Conservation (phyloP, 2,888 invertebrate genomes). For the Yponomeuta sedellus region DNA sequence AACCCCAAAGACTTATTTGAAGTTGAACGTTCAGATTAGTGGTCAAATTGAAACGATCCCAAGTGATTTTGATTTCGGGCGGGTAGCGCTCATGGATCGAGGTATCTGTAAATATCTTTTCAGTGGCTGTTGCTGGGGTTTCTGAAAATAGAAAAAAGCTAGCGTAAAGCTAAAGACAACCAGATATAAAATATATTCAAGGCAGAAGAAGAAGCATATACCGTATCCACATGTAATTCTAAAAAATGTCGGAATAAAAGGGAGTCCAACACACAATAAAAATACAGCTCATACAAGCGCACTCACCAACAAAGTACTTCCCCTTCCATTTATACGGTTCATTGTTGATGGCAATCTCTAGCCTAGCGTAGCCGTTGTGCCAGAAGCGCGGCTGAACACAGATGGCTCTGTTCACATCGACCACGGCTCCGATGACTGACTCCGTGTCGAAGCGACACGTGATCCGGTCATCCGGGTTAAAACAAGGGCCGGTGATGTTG, state of each 20-base stretch:
- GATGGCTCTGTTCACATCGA: slow-evolving; percentile 88
- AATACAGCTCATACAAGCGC: not conserved
- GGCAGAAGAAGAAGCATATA: too few species aligned
- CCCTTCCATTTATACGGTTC: slow-evolving; percentile 93
- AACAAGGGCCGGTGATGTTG: slow-evolving; percentile 97
- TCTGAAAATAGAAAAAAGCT: slow-evolving; percentile 66
- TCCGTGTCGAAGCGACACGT: slow-evolving; percentile 90
- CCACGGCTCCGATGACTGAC: slow-evolving; percentile 84
- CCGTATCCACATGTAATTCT: too few species aligned
- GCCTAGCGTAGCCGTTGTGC: slow-evolving; percentile 91
- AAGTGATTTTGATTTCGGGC: slow-evolving; percentile 84
- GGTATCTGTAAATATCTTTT: slow-evolving; percentile 87
- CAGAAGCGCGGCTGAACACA: slow-evolving; percentile 92
- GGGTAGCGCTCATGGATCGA: slow-evolving; percentile 85
- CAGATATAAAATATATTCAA: too few species aligned
- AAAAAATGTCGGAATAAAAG: too few species aligned
- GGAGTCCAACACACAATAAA: not conserved
- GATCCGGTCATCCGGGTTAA: slow-evolving; percentile 84
- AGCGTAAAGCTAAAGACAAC: not conserved
- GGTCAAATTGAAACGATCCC: slow-evolving; percentile 92
- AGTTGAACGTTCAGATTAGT: slow-evolving; percentile 85
- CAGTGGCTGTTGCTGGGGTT: slow-evolving; percentile 91
- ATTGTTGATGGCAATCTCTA: slow-evolving; percentile 90
- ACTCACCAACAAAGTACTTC: slow-evolving; percentile 91
- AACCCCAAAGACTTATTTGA: slow-evolving; percentile 92